phyloP scores from a whole-genome alignment of 2,113 vertebrate genomes.

The Chrysochloris asiatica region DNA sequence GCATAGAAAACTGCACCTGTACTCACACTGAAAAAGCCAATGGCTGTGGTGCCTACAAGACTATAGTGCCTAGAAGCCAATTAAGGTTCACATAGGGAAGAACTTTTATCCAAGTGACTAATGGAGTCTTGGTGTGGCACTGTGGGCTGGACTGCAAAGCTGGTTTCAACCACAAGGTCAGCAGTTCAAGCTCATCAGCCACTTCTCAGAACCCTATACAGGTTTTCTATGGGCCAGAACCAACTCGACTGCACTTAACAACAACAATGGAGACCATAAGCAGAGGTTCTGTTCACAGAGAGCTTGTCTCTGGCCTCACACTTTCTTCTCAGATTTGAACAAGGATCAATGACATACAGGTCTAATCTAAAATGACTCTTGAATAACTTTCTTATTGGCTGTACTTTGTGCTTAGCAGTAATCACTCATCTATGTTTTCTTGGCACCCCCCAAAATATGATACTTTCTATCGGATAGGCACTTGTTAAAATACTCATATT shows the following conservation, averaged over 20 bases:
- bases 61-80: slow-evolving; percentile 32
- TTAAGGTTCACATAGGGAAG: slow-evolving; percentile 22
- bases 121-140: too few relatives aligned
- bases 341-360: slow-evolving; percentile 19
- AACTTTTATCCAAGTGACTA: slow-evolving; percentile 53
- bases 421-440: slow-evolving; percentile 15
- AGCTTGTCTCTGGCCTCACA: neutral
- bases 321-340: slow-evolving; percentile 50
- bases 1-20: neutral
- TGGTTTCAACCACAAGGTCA: too few relatives aligned
- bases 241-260: too few relatives aligned
- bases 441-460: neutral
- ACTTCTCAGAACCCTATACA: too few relatives aligned
- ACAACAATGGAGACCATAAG: slow-evolving; percentile 12
- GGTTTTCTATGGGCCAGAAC: too few relatives aligned
- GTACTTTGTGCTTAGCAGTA: slow-evolving; percentile 10
- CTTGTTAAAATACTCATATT: slow-evolving; percentile 14
- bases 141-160: too few relatives aligned
- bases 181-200: too few relatives aligned
- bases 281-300: slow-evolving; percentile 28
- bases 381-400: slow-evolving; percentile 25
- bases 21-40: neutral
- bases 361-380: slow-evolving; percentile 33
- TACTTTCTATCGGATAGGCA: slow-evolving; percentile 14
- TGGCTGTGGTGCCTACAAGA: neutral